These are phyloP conservation scores for Amphipyra berbera DNA, from an alignment of 2,888 invertebrate species.

Conservation along the genomic window DNA sequence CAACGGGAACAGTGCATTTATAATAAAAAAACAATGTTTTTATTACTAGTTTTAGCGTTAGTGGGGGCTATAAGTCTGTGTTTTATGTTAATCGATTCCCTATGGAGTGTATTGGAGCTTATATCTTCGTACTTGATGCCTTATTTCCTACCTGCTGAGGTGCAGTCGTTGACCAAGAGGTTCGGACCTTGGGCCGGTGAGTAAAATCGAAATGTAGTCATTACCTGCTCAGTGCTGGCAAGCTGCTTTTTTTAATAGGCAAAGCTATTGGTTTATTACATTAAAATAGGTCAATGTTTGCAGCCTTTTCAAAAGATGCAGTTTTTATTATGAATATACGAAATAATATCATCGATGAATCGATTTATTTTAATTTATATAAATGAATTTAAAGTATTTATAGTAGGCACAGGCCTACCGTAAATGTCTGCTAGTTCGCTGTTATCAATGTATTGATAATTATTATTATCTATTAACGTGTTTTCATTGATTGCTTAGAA, in stretches of 20 bases:
- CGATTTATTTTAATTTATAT: too few relatives aligned
- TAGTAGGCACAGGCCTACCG: too few relatives aligned
- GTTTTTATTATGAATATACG: too few relatives aligned
- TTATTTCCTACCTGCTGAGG: constrained; percentile 91
- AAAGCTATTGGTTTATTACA: neutral
- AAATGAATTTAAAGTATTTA: too few relatives aligned
- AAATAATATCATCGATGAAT: too few relatives aligned
- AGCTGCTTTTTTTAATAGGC: neutral
- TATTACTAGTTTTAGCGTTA: constrained; percentile 75
- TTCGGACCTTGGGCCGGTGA: constrained; percentile 97
- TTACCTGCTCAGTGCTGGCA: too few relatives aligned
- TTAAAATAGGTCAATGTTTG: constrained; percentile 20
- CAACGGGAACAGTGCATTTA: constrained; percentile 30
- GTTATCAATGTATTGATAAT: too few relatives aligned
- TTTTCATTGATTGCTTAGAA: too few relatives aligned
- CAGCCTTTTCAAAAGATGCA: too few relatives aligned
- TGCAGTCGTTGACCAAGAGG: constrained; percentile 90
- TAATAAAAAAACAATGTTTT: constrained; percentile 55
- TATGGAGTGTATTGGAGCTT: constrained; percentile 91
- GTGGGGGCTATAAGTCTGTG: constrained; percentile 88
- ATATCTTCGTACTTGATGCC: constrained; percentile 91
- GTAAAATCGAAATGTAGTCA: constrained; percentile 61
- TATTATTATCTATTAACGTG: too few relatives aligned
- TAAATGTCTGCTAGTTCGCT: too few relatives aligned
- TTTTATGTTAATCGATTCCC: constrained; percentile 88